Evolutionary conservation across 2,797 vertebrate genomes (phyloP), one percentile per base, ranked within the genome.

Genomic region (Acrocephalus scirpaceus): DNA sequence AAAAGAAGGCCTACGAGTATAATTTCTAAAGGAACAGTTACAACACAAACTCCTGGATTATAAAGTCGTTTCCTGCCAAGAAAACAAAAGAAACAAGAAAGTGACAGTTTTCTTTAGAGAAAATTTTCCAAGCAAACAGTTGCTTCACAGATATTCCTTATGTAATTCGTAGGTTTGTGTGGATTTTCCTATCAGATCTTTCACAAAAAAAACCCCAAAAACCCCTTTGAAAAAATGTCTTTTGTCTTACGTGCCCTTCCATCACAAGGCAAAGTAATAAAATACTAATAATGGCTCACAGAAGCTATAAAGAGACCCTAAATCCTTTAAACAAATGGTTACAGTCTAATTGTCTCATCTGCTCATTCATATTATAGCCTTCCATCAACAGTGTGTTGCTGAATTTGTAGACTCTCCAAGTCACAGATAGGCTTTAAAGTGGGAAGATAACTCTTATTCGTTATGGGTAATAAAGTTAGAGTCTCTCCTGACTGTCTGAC

Each of bases 321-420:
- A 97, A 98, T 98, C 95, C 97, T 97, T 97, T 97, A 98, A 98
- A 98, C 94, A 98, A 98, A 98, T 97, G 89, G 76, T 97, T 97
- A 94, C 85, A 96, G 97, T 97, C 97, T 98, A 96, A 98, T 97
- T 98, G 97, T 98, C 92, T 98, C 96, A 96, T 98, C 96, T 98
- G 45, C 88, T 97, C 92, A 76, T 94, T 96, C 86, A 74, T 96
- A 92, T 93, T 97, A 95, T 53, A 94, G 89, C 77, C 69, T 96
- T 94, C 88, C 92, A 96, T 97, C 97, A 96, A 89, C 91, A 93
- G 40, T 88, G 70, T 93, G 73, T 86, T 92, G 86, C 92, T 97
- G 97, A 97, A 97, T 96, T 96, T 97, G 86, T 64, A 96, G 94
- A 84, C 72, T 94, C 90, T 97, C 57, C 48, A 92, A 98, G 89